Percentiles rank a stretch among this genome's conserved stretches.
phyloP scores from a whole-genome alignment of 2,113 vertebrate genomes.

The Tinamus guttatus region DNA sequence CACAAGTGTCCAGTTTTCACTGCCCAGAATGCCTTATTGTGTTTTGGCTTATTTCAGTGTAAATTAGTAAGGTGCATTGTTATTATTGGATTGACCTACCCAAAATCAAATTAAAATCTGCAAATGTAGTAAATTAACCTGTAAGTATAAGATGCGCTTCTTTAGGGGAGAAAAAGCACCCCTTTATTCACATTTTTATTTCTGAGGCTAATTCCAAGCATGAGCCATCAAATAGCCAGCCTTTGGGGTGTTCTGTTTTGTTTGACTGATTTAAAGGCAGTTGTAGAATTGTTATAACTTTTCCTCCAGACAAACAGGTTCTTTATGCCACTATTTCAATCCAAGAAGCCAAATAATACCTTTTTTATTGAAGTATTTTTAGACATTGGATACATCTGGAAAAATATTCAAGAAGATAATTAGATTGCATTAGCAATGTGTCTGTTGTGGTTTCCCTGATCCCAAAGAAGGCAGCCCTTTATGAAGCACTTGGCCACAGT shows the following conservation, averaged over 20 bases:
- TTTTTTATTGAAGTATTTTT: constrained; percentile 86
- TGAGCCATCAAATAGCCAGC: constrained; percentile 38
- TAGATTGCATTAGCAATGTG: constrained; percentile 86
- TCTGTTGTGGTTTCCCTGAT: constrained; percentile 86
- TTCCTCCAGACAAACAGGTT: constrained; percentile 76
- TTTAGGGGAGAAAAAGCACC: not conserved
- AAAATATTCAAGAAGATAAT: constrained; percentile 87
- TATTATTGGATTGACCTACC: constrained; percentile 28
- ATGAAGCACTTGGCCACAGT: constrained; percentile 83
- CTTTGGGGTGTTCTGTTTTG: constrained; percentile 55
- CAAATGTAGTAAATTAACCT: constrained; percentile 60
- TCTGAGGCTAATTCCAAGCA: constrained; percentile 31
- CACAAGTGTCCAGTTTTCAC: not conserved
- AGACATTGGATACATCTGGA: constrained; percentile 86
- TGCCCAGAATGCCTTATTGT: not conserved
- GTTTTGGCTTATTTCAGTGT: not conserved
- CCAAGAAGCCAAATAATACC: constrained; percentile 78
- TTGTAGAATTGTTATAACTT: constrained; percentile 69
- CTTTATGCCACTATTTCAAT: constrained; percentile 82
- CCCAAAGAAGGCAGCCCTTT: constrained; percentile 83
- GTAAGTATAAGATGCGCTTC: not conserved
- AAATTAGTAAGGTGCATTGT: constrained; percentile 7
- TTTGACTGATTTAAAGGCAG: constrained; percentile 74
- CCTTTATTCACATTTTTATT: constrained; percentile 14
- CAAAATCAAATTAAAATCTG: constrained; percentile 47